Base-by-base conservation (phyloP, 92 coral and sea anemone species). In the Hydrozoanthus gracilis region DNA sequence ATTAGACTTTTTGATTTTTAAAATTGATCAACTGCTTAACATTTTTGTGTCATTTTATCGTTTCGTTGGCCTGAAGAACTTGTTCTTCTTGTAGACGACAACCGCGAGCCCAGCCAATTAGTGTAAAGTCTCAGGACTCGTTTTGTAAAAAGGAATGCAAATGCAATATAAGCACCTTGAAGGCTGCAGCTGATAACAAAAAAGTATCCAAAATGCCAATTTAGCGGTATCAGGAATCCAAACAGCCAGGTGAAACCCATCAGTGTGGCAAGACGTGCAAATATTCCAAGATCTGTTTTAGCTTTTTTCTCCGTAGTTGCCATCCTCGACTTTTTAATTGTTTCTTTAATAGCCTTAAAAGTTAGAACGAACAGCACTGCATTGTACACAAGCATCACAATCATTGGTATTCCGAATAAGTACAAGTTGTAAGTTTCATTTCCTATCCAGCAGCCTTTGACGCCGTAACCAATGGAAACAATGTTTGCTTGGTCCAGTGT, bases 381-480 rank as follows among this genome's bases (percentile, higher is more conserved):
- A 27, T 27, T 27, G 39, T 27, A 27, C 2, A 27, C 71, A 92
- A 89, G 80, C 89, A 44, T 8, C 76, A 44, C 54, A 90, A 52
- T 27, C 39, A 27, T 0, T 2, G 39, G 39, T 27, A 27, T 68
- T 78, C 78, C n/a, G 87, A 88, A 39, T 44, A 56, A 62, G 77
- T 54, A 55, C 67, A 68, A 58, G 39, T 27, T 27, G 39, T 27
- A 27, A 27, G 39, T 0, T 27, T 27, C 2, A 27, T 2, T 27
- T 27, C 76, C 82, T 14, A 92, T 80, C 95, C 91, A 92, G 86
- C 95, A 92, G 82, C 82, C 79, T 44, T 66, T 20, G 15, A 78
- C 86, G n/a, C 94, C 87, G 88, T 93, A 89, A 70, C 90, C 90
- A 87, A 91, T 88, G 47, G 79, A 16, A 47, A 77, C 83, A 9